Conservation (phyloP, 2,797 vertebrate genomes). For the Myotis planiceps region DNA sequence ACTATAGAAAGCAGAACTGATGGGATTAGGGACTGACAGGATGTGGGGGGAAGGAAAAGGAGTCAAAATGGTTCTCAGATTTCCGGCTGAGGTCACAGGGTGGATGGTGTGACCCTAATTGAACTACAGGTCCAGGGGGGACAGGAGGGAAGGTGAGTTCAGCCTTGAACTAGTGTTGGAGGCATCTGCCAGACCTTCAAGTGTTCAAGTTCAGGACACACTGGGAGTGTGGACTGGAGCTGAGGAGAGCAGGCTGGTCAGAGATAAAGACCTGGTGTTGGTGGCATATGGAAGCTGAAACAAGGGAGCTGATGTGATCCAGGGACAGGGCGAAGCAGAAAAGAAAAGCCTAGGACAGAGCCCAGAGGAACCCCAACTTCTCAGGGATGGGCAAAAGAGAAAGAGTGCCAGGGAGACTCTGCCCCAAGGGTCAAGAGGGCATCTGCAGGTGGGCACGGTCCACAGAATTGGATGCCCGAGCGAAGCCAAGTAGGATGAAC, state of each 20-base stretch:
- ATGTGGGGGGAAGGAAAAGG: not conserved
- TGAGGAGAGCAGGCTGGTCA: not conserved
- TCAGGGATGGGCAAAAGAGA: not conserved
- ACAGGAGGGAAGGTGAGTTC: not conserved
- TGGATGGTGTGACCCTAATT: not conserved
- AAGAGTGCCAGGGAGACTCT: not conserved
- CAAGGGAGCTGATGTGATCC: not conserved
- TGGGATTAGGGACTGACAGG: not conserved
- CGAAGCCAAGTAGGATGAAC: not conserved
- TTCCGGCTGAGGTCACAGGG: not conserved
- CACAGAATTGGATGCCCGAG: not conserved
- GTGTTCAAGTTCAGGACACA: not conserved
- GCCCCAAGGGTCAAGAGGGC: not conserved
- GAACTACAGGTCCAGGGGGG: not conserved
- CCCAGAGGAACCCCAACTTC: not conserved
- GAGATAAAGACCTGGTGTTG: not conserved
- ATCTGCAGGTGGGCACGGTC: not conserved
- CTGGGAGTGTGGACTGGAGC: not conserved
- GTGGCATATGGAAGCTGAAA: not conserved
- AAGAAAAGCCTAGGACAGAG: not conserved
- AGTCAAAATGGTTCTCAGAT: not conserved
- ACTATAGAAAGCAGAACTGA: not conserved
- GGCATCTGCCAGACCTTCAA: rapidly evolving
- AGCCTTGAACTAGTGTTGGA: not conserved
- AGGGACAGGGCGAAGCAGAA: not conserved